Percentiles rank a stretch among this genome's conserved stretches.
Conservation (phyloP, 2,113 vertebrate genomes). For the Myrmecophaga tridactyla region DNA sequence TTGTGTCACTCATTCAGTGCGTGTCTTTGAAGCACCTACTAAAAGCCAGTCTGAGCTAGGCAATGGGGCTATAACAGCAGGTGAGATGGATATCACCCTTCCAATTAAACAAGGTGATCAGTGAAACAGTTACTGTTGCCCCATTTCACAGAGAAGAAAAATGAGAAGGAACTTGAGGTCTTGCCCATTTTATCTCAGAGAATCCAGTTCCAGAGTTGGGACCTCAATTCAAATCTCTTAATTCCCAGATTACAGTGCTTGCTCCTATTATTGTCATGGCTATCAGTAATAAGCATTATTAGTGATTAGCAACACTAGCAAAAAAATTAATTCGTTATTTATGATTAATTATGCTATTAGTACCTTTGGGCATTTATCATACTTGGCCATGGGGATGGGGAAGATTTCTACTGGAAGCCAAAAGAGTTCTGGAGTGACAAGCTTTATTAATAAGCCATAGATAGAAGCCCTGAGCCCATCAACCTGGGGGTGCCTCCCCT, state of each 20-base stretch:
- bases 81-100: not conserved
- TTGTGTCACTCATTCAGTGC: not conserved
- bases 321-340: constrained; percentile 8
- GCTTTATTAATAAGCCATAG: not conserved
- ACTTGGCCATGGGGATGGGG: not conserved
- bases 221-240: not conserved
- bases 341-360: not conserved
- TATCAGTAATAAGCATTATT: not conserved
- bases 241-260: not conserved
- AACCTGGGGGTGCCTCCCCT: not conserved
- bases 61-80: not conserved
- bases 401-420: not conserved
- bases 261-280: not conserved
- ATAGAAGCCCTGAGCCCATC: not conserved
- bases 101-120: not conserved
- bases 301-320: not conserved
- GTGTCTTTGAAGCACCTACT: not conserved
- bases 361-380: not conserved
- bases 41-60: not conserved
- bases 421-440: not conserved
- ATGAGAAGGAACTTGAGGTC: not conserved
- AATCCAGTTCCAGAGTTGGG: not conserved
- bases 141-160: not conserved
- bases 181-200: not conserved
- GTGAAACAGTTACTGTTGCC: not conserved